phyloP scores from a whole-genome alignment of 2,888 invertebrate species.

The Argyresthia goedartella region DNA sequence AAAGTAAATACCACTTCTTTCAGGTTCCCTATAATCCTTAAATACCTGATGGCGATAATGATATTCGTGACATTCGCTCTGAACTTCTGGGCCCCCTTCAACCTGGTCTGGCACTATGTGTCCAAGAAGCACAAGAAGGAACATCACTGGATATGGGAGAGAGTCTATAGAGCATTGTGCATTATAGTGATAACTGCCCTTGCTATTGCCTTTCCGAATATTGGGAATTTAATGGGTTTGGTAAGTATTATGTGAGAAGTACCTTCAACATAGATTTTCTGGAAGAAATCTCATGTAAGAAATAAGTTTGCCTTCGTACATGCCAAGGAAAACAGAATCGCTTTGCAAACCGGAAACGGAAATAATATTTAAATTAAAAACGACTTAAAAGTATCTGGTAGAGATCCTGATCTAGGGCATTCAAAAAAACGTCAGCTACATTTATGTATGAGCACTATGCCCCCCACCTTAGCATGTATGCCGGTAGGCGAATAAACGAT shows the following conservation, averaged over 20 bases:
- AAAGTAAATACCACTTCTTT: background rate
- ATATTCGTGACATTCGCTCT: slow-evolving; percentile 60
- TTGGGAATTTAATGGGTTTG: slow-evolving; percentile 57
- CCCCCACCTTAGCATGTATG: too few species aligned
- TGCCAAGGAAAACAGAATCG: too few species aligned
- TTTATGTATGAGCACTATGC: too few species aligned
- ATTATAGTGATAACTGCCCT: slow-evolving; percentile 39
- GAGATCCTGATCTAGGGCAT: too few species aligned
- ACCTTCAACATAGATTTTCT: too few species aligned
- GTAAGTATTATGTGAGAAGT: slow-evolving; percentile 22
- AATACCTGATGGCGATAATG: slow-evolving; percentile 55
- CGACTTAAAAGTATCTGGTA: too few species aligned
- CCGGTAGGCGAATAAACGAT: too few species aligned
- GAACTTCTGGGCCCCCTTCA: slow-evolving; percentile 61
- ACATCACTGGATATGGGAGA: slow-evolving; percentile 43
- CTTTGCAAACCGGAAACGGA: too few species aligned
- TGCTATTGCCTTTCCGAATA: slow-evolving; percentile 54
- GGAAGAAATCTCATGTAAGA: too few species aligned
- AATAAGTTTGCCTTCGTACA: too few species aligned
- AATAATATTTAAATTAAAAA: too few species aligned
- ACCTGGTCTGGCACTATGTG: slow-evolving; percentile 54
- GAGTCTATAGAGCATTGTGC: slow-evolving; percentile 41
- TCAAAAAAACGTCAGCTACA: too few species aligned
- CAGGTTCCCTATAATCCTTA: slow-evolving; percentile 52
- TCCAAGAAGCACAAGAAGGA: slow-evolving; percentile 27